Conservation (phyloP, 1,140 invertebrate genomes). For the Saccostrea echinata region DNA sequence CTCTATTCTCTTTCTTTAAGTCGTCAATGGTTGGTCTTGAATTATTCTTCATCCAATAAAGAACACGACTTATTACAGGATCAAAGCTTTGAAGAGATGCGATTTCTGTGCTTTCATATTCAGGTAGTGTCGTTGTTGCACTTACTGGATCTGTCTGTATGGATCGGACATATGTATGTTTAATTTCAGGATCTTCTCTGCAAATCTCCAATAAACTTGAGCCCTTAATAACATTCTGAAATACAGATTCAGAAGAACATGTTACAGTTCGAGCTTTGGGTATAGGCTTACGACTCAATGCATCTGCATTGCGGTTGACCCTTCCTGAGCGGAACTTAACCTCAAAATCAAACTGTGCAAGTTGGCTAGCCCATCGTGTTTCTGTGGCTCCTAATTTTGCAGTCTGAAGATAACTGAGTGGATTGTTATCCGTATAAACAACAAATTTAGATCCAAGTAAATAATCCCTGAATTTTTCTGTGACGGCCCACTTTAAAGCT, state of each 20-base stretch:
- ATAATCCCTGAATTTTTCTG: no score
- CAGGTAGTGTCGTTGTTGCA: not conserved
- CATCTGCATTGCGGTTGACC: conserved; percentile 48
- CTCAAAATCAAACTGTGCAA: no score
- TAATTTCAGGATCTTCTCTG: no score
- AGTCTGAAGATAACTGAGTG: conserved; percentile 48
- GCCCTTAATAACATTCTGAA: conserved; percentile 7
- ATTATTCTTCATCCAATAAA: conserved; percentile 14
- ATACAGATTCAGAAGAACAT: conserved; percentile 3
- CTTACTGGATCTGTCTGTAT: not conserved
- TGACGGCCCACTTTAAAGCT: no score
- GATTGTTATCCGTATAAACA: conserved; percentile 58
- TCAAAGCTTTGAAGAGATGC: conserved; percentile 26
- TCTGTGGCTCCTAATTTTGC: no score
- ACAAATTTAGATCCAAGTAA: no score
- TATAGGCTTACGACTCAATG: conserved; percentile 52
- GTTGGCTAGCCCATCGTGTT: no score
- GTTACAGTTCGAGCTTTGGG: conserved; percentile 4
- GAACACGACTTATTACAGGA: conserved; percentile 30
- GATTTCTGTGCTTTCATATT: not conserved
- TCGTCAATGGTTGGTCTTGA: not conserved
- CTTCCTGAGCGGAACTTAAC: no score
- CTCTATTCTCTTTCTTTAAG: no score
- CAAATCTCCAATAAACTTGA: conserved; percentile 4
- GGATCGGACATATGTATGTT: no score